Percentiles rank a stretch among this genome's conserved stretches.
Evolutionary conservation across 2,113 vertebrate species (phyloP).

Genomic region (Empidonax alnorum): DNA sequence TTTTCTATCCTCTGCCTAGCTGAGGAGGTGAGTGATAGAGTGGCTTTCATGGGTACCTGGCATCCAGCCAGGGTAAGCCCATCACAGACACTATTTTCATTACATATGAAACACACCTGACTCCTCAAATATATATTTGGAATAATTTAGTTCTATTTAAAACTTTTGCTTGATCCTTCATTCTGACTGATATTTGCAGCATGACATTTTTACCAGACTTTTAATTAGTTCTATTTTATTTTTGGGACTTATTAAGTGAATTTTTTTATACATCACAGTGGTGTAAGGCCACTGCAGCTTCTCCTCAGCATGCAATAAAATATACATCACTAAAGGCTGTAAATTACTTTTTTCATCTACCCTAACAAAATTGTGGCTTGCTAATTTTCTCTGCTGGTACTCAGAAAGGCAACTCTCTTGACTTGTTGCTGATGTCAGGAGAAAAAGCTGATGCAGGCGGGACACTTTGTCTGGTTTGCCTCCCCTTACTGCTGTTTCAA

Average conservation of each 20-base stretch:
- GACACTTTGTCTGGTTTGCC: background rate
- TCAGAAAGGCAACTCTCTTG: background rate
- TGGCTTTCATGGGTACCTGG: background rate
- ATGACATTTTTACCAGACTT: background rate
- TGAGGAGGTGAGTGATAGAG: background rate
- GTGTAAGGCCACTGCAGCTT: background rate
- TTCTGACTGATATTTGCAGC: background rate
- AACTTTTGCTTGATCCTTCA: background rate
- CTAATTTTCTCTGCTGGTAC: background rate
- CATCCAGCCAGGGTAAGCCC: background rate
- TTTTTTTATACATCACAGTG: background rate
- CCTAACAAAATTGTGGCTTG: background rate
- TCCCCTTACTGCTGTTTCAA: background rate
- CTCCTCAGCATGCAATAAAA: background rate
- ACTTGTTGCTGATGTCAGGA: background rate
- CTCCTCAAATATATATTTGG: background rate
- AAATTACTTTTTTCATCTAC: slow-evolving; percentile 15
- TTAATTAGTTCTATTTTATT: slow-evolving; percentile 51
- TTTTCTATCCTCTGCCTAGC: background rate
- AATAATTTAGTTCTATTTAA: slow-evolving; percentile 9
- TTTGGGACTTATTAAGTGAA: background rate
- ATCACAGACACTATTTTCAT: background rate
- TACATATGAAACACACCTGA: background rate
- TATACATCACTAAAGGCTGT: background rate
- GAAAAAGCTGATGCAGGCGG: background rate